Evolutionary conservation across 2,113 vertebrate species (phyloP), one percentile per base, ranked within the genome.

Genomic region (Capreolus pygargus): DNA sequence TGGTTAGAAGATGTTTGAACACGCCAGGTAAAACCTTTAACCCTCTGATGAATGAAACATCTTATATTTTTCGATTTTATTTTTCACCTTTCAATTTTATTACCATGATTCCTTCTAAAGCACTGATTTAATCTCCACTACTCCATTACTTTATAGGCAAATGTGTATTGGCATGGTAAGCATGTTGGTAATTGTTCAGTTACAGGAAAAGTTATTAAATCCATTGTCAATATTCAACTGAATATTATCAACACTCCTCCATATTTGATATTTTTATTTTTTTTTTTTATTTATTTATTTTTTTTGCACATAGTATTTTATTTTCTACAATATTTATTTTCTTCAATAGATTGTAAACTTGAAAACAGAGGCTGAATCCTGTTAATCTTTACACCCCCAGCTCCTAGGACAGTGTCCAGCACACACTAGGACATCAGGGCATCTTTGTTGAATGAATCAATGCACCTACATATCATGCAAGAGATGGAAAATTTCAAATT

Each of bases 251-350:
- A 43, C 8, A 45, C 2, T 27, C 27, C 30, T 39, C 61, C 55
- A 10, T 58, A 78, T 61, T 52, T 86, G 67, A 61, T 14, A n/a
- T n/a, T n/a, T n/a, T n/a, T n/a, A n/a, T n/a, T n/a, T n/a, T n/a
- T n/a, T n/a, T n/a, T n/a, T n/a, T n/a, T n/a, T n/a, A n/a, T n/a
- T n/a, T n/a, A n/a, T n/a, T n/a, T n/a, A n/a, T n/a, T n/a, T n/a
- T n/a, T n/a, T n/a, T n/a, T n/a, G 30, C 30, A 57, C 5, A 11
- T 8, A 33, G 25, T 47, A 28, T 91, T 91, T 76, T 97, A 78
- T 79, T 94, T 85, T 89, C 45, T 89, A 81, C 33, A 67, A 82
- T 54, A 64, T 91, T 61, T 96, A 84, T 70, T 92, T 85, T 86
- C 36, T 89, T 89, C 15, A 74, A 5, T 28, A 61, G 79, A 81